Conservation (phyloP, 1,140 invertebrate species). For the Drosophila hydei region DNA sequence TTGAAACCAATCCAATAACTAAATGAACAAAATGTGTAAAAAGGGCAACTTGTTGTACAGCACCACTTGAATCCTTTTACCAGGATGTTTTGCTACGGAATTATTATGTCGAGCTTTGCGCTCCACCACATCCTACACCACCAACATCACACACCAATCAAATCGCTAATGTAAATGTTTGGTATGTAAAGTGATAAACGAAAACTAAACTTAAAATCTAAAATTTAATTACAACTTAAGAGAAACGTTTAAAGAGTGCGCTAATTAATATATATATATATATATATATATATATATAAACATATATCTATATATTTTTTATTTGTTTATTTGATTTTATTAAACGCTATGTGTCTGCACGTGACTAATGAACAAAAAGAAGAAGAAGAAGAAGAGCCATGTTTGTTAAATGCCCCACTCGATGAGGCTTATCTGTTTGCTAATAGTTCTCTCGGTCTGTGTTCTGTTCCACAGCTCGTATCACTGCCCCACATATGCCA, state of each 20-base stretch:
- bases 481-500: slow-evolving; percentile 79
- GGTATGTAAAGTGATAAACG: slow-evolving; percentile 76
- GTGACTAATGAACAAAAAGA: slow-evolving; percentile 51
- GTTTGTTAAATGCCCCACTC: slow-evolving; percentile 6
- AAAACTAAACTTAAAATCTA: slow-evolving; percentile 40
- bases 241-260: slow-evolving; percentile 37
- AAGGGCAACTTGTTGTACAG: slow-evolving; percentile 83
- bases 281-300: slow-evolving; percentile 22
- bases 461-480: slow-evolving; percentile 70
- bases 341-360: slow-evolving; percentile 75
- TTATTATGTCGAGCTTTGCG: slow-evolving; percentile 80
- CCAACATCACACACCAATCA: slow-evolving; percentile 82
- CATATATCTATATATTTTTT: too few species aligned
- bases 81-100: slow-evolving; percentile 83
- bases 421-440: neutral
- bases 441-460: slow-evolving; percentile 31
- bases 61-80: slow-evolving; percentile 83
- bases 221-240: slow-evolving; percentile 20
- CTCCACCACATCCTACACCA: slow-evolving; percentile 81
- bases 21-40: slow-evolving; percentile 69
- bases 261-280: slow-evolving; percentile 38
- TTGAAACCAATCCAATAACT: slow-evolving; percentile 56
- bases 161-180: slow-evolving; percentile 82
- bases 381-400: slow-evolving; percentile 8
- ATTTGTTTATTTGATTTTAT: slow-evolving; percentile 34